A percentile compares a stretch with the other conserved stretches of the same genome.
These are phyloP conservation scores for Neoarius graeffei DNA, from an alignment of 2,113 vertebrate genomes.

Conservation along the genomic window DNA sequence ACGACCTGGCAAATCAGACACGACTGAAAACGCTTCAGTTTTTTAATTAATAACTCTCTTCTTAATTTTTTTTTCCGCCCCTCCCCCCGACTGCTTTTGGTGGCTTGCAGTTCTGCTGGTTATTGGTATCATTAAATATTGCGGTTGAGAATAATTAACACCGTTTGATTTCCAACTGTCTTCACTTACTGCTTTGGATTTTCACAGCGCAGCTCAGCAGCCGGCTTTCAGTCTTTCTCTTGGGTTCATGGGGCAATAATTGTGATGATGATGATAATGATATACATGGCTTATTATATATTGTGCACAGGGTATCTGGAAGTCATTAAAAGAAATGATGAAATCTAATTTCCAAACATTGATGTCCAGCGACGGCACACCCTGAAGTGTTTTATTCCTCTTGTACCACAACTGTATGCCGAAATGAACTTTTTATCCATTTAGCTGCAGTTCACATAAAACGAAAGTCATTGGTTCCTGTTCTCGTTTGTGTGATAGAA, in stretches of 20 bases:
- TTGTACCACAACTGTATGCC: not conserved
- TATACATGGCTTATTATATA: not conserved
- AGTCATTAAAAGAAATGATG: not conserved
- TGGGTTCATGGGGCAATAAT: not conserved
- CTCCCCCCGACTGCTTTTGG: slow-evolving; percentile 34
- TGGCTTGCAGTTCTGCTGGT: slow-evolving; percentile 43
- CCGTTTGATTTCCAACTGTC: slow-evolving; percentile 62
- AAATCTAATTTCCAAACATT: not conserved
- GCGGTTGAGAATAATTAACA: slow-evolving; percentile 65
- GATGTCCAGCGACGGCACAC: too few relatives aligned
- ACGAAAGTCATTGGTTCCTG: not conserved
- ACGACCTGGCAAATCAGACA: slow-evolving; percentile 56
- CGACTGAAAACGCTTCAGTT: slow-evolving; percentile 44
- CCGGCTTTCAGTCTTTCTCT: not conserved
- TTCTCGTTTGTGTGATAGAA: not conserved
- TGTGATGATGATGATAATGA: not conserved
- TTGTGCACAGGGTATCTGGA: slow-evolving; percentile 2
- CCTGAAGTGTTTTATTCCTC: not conserved
- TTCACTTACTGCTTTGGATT: slow-evolving; percentile 55
- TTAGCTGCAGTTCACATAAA: not conserved
- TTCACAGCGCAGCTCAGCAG: slow-evolving; percentile 17
- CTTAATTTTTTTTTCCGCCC: slow-evolving; percentile 1
- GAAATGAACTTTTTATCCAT: not conserved
- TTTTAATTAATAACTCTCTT: slow-evolving; percentile 51
- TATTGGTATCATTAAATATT: slow-evolving; percentile 34